These are phyloP conservation scores for Aphyosemion australe DNA, from an alignment of 2,113 vertebrate species.

Conservation along the genomic window DNA sequence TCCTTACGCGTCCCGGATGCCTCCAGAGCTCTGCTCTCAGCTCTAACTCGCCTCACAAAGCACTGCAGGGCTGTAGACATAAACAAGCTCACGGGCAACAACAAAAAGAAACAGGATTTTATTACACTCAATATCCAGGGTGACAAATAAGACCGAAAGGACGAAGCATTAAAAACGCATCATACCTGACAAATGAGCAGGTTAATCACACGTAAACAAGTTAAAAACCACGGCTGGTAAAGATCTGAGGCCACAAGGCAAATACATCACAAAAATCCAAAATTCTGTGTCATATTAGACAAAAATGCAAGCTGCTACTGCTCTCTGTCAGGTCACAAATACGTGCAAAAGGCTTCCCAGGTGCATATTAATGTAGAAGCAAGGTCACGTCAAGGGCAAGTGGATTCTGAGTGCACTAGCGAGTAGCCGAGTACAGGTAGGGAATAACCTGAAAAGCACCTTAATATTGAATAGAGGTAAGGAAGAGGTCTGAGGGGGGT, in stretches of 20 bases:
- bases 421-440: background rate
- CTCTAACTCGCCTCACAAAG: slow-evolving; percentile 10
- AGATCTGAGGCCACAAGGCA: background rate
- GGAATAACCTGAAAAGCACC: slow-evolving; percentile 1
- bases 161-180: too few relatives aligned
- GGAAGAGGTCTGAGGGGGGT: background rate
- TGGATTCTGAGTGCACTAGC: slow-evolving; percentile 12
- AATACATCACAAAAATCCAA: background rate
- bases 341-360: slow-evolving; percentile 16
- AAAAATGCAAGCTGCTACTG: background rate
- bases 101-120: slow-evolving; percentile 3
- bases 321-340: slow-evolving; percentile 7
- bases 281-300: background rate
- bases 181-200: background rate
- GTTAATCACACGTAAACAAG: background rate
- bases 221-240: background rate
- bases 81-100: slow-evolving; percentile 17
- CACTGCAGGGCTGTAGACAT: slow-evolving; percentile 17
- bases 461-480: slow-evolving; percentile 26
- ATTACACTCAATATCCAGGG: background rate
- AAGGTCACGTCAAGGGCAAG: slow-evolving; percentile 51
- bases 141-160: background rate
- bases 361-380: slow-evolving; percentile 5
- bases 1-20: too few relatives aligned
- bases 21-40: slow-evolving; percentile 25